Evolutionary conservation across 2,888 invertebrate species (phyloP).

Genomic region (Sarcophaga variegata): DNA sequence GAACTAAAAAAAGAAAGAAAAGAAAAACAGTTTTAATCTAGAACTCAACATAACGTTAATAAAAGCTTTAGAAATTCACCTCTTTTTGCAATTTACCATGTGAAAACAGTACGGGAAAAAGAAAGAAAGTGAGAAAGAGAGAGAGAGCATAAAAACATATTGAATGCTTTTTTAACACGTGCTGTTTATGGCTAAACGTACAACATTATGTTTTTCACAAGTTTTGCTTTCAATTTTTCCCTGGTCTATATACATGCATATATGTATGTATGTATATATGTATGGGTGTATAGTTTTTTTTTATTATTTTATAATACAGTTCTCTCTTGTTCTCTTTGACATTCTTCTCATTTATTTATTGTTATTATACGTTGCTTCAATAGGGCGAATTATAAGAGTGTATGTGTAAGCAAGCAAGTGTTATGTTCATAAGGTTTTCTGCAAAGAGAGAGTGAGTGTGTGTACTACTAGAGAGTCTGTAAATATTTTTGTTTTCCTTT

Average conservation of each 20-base stretch:
- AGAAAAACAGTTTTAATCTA: neutral
- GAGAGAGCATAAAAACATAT: slow-evolving; percentile 4
- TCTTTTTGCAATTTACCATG: neutral
- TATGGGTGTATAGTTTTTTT: no score
- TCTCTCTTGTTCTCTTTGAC: no score
- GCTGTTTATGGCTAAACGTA: slow-evolving; percentile 48
- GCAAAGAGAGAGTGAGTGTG: slow-evolving; percentile 6
- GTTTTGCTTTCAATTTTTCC: slow-evolving; percentile 23
- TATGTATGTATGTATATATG: no score
- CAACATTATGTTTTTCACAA: slow-evolving; percentile 46
- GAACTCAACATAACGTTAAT: slow-evolving; percentile 44
- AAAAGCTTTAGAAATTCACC: slow-evolving; percentile 33
- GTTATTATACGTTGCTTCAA: no score
- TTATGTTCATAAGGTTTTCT: slow-evolving; percentile 19
- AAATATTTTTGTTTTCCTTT: slow-evolving; percentile 59
- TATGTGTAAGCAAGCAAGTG: neutral
- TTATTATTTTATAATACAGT: no score
- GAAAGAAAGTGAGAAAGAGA: slow-evolving; percentile 25
- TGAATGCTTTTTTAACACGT: slow-evolving; percentile 55
- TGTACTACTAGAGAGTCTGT: slow-evolving; percentile 30
- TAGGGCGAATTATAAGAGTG: neutral
- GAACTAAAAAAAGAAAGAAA: neutral
- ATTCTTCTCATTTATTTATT: no score
- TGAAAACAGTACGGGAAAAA: neutral
- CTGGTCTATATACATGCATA: neutral